A percentile compares a stretch with the other conserved stretches of the same genome.
Conservation (phyloP, 2,113 vertebrate genomes). For the Leucopsar rothschildi region DNA sequence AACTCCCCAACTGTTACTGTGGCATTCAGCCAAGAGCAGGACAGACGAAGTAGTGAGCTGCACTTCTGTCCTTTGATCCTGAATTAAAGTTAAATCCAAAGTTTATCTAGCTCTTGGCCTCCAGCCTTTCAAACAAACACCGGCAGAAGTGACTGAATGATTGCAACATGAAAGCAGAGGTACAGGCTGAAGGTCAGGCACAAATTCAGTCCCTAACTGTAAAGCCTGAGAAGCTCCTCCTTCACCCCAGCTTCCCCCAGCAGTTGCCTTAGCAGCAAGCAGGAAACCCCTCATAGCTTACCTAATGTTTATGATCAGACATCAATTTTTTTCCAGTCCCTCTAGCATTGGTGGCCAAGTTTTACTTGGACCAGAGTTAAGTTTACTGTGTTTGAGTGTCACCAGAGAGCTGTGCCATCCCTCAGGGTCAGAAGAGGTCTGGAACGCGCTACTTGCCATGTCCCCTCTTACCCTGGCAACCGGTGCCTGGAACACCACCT, state of each 20-base stretch:
- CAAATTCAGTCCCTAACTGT: neutral
- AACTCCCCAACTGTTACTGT: neutral
- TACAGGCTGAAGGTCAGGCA: slow-evolving; percentile 40
- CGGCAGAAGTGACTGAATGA: neutral
- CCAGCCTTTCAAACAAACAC: slow-evolving; percentile 32
- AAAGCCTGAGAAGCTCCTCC: neutral
- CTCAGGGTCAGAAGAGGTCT: neutral
- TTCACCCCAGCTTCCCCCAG: neutral
- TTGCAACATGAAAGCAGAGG: slow-evolving; percentile 47
- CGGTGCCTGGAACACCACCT: neutral
- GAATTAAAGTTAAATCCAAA: slow-evolving; percentile 50
- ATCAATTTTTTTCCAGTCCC: neutral
- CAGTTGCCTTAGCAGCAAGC: neutral
- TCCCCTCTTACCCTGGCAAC: neutral
- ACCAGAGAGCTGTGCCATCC: neutral
- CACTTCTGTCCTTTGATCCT: slow-evolving; percentile 2
- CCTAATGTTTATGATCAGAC: neutral
- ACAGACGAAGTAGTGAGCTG: neutral
- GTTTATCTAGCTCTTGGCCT: slow-evolving; percentile 34
- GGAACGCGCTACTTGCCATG: neutral
- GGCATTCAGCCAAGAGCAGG: neutral
- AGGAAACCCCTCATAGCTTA: neutral
- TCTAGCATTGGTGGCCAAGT: neutral
- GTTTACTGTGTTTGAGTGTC: neutral
- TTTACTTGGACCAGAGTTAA: neutral